Base-by-base conservation (phyloP, 2,113 vertebrate genomes). In the Turdus rufiventris region DNA sequence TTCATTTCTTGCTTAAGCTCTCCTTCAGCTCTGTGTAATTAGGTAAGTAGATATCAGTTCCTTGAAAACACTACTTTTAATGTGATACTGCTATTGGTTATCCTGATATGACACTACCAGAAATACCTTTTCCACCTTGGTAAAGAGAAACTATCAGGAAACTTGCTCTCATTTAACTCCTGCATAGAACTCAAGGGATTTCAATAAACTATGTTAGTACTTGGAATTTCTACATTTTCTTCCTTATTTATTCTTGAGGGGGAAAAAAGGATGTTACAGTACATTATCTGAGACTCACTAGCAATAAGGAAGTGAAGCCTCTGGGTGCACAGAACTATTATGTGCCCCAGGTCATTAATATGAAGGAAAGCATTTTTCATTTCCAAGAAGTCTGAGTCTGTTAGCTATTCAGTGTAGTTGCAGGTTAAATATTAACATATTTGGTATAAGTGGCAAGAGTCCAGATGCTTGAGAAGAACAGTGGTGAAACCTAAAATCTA, bases 381-480 rank as follows among this genome's bases (percentile, higher is more conserved):
- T 72, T 80, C 48, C 1, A 5, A 36, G 9, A 83, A 70, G 25
- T 45, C n/a, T 26, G 6, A 58, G 28, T 62, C 54, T 80, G 10
- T 58, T 66, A 58, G 8, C 5, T 66, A 11, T 70, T 85, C 63
- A 25, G 11, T 47, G 33, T 12, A 67, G 12, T 18, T 60, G 4
- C 31, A 70, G 13, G 29, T 82, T 62, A 79, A 91, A 48, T 18
- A 3, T 8, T 56, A 40, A 33, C 12, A 12, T 17, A 4, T 65
- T 65, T 48, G 10, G 3, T 47, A 6, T 12, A 47, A 33, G 5
- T 65, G 34, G 7, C 28, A 68, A 34, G 7, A 63, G 18, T 33
- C 63, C 3, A 3, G 25, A 51, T 1, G 0, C 12, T 75, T 68
- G 18, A 9, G 4, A 21, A 21, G n/a, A 86, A 29, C 4, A 9